A percentile compares a stretch with the other conserved stretches of the same genome.
phyloP scores from a whole-genome alignment of 2,888 invertebrate genomes.

The Oxycera nigricornis region DNA sequence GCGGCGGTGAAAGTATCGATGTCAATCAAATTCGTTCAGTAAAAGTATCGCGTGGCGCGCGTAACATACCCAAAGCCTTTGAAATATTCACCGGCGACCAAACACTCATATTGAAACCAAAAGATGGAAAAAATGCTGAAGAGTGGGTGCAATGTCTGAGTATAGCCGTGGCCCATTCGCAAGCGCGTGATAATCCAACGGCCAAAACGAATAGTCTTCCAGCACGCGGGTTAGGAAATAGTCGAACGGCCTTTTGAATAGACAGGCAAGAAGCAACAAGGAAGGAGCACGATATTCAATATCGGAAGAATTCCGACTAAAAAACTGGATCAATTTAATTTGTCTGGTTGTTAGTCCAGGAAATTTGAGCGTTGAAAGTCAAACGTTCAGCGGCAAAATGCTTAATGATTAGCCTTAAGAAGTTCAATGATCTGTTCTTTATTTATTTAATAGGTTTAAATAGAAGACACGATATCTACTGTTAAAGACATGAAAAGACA shows the following conservation, averaged over 20 bases:
- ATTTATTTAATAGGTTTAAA: constrained; percentile 20
- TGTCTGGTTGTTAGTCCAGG: background rate
- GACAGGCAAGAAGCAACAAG: background rate
- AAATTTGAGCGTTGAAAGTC: background rate
- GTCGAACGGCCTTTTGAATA: constrained; percentile 43
- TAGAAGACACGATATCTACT: constrained; percentile 12
- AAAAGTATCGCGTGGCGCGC: constrained; percentile 88
- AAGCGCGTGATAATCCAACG: constrained; percentile 61
- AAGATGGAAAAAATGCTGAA: constrained; percentile 92
- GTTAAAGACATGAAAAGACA: constrained; percentile 26
- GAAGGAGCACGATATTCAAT: background rate
- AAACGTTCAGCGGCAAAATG: background rate
- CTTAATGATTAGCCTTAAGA: constrained; percentile 3
- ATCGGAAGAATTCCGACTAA: background rate
- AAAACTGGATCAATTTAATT: background rate
- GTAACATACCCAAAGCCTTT: constrained; percentile 94
- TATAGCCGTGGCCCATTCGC: constrained; percentile 84
- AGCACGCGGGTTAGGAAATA: constrained; percentile 53
- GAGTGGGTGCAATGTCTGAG: constrained; percentile 96
- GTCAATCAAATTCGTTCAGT: constrained; percentile 93
- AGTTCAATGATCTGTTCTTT: background rate
- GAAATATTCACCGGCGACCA: constrained; percentile 96
- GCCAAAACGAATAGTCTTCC: constrained; percentile 62
- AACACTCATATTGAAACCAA: constrained; percentile 90
- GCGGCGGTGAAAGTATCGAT: constrained; percentile 85